Base-by-base conservation (phyloP, 2,113 vertebrate genomes). In the Pteronura brasiliensis region DNA sequence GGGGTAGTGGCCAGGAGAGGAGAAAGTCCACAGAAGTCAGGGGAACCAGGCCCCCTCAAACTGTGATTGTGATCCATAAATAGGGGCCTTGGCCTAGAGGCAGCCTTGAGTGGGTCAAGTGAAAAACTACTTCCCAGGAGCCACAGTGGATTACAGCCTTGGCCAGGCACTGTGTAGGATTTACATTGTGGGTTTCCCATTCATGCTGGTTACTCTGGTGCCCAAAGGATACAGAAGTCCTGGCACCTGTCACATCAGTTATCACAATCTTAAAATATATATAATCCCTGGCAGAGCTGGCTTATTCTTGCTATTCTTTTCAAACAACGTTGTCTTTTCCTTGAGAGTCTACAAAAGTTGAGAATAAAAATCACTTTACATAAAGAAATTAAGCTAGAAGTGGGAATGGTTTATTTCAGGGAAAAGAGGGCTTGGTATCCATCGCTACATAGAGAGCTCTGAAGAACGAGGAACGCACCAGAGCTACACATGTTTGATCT, bases 351-450 rank as follows among this genome's bases (percentile, higher is more conserved):
- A 83, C 4, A 27, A 49, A 74, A 39, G 18, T 13, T 82, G 44
- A 90, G 81, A 94, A 80, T 20, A 77, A 87, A 88, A 71, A 23
- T 36, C 25, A 82, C 29, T 61, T 85, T 23, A 42, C 57, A 81
- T n/a, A n/a, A 79, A 85, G 29, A 20, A 72, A 47, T 52, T 52
- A 34, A 94, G 61, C 36, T 59, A 76, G 57, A 89, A 23, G 20
- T 29, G n/a, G 42, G 25, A 59, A 34, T 67, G 6, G 8, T n/a
- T 87, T 63, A 31, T 61, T 96, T 81, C 18, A 15, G 79, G 69
- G 67, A 44, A 36, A 31, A 27, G 20, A 6, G 6, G 10, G 34
- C 3, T 9, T 3, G 39, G 44, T 10, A 23, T 9, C n/a, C 5
- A 4, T 12, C 18, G 1, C 36, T 23, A 14, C 8, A 1, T 10